These are phyloP conservation scores for Picus viridis DNA, from an alignment of 2,797 vertebrate species.

Conservation along the genomic window DNA sequence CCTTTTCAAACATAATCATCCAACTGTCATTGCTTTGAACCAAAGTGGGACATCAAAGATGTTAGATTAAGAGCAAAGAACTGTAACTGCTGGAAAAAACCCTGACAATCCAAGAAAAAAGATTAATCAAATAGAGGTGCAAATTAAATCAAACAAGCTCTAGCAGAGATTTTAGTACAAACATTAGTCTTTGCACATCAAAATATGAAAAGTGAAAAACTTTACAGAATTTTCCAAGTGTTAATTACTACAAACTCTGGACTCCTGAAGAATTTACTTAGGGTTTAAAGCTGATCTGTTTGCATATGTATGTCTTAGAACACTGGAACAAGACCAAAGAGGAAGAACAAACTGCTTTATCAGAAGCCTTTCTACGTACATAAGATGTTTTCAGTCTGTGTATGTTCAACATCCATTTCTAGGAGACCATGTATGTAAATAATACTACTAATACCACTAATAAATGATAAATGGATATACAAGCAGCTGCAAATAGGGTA, in stretches of 20 bases:
- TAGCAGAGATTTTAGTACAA: neutral
- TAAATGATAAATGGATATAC: neutral
- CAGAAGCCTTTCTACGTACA: neutral
- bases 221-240: neutral
- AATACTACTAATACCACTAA: neutral
- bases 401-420: neutral
- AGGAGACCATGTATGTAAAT: neutral
- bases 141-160: slow-evolving; percentile 33
- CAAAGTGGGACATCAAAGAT: slow-evolving; percentile 52
- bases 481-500: neutral
- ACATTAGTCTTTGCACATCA: neutral
- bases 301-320: neutral
- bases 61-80: neutral
- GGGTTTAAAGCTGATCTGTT: neutral
- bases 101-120: neutral
- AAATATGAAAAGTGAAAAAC: neutral
- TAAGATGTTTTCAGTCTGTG: neutral
- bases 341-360: neutral
- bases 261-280: neutral
- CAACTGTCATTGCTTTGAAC: slow-evolving; percentile 1
- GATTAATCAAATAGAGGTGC: slow-evolving; percentile 21
- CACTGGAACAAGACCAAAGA: neutral
- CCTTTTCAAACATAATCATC: slow-evolving; percentile 11
- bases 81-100: neutral
- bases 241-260: neutral